A percentile compares a stretch with the other conserved stretches of the same genome.
Conservation (phyloP, 2,888 invertebrate genomes). For the Pseudococcus jackbeardsleyi region DNA sequence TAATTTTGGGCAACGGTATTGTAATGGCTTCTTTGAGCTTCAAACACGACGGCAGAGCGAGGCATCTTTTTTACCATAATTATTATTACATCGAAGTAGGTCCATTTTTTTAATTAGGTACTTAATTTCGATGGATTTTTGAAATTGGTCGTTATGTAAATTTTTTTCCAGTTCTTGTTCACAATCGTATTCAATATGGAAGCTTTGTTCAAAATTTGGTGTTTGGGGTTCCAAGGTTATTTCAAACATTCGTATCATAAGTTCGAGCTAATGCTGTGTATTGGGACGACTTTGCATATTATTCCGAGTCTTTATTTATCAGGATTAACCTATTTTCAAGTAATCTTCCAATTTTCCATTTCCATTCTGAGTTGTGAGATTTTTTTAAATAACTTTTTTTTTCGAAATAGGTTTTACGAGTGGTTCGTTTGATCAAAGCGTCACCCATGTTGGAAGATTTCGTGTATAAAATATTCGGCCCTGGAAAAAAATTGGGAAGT, state of each 20-base stretch:
- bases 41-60: constrained; percentile 88
- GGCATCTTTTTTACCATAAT: constrained; percentile 86
- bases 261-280: constrained; percentile 92
- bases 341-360: constrained; percentile 69
- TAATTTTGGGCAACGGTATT: constrained; percentile 95
- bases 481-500: constrained; percentile 98
- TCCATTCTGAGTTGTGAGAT: neutral
- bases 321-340: constrained; percentile 96
- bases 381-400: constrained; percentile 9
- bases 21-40: constrained; percentile 97
- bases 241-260: constrained; percentile 97
- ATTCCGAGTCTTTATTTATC: constrained; percentile 93
- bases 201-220: constrained; percentile 97
- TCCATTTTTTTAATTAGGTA: constrained; percentile 34
- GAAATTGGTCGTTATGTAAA: neutral
- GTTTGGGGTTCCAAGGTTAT: constrained; percentile 94
- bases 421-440: constrained; percentile 96
- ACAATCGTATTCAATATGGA: constrained; percentile 95
- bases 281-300: constrained; percentile 94
- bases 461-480: constrained; percentile 93
- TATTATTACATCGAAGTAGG: constrained; percentile 92
- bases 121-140: neutral
- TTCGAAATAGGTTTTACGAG: constrained; percentile 83
- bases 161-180: constrained; percentile 80
- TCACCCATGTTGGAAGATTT: constrained; percentile 99